Evolutionary conservation across 2,113 vertebrate genomes (phyloP).

Genomic region (Struthidea cinerea): DNA sequence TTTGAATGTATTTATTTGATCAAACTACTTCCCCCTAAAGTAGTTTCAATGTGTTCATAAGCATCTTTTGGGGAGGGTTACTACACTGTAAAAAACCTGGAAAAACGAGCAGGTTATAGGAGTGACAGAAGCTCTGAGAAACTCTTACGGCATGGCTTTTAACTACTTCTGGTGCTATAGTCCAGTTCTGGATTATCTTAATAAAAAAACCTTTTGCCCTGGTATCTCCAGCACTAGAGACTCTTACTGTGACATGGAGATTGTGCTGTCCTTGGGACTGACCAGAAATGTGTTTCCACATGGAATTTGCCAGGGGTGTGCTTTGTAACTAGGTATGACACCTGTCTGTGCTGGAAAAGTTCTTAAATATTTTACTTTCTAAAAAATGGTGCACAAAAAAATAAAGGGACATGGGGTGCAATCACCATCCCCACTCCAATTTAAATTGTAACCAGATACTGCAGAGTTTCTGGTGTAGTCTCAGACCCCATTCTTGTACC

Average conservation of each 20-base stretch:
- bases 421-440: accelerated
- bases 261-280: neutral
- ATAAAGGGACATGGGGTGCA: accelerated
- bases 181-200: neutral
- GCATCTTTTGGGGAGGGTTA: neutral
- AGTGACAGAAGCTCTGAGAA: neutral
- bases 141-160: neutral
- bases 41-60: neutral
- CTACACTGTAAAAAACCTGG: neutral
- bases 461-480: neutral
- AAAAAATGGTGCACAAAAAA: neutral
- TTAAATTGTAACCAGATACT: neutral
- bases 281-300: neutral
- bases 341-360: neutral
- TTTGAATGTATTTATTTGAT: neutral
- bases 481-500: neutral
- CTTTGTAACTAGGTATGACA: neutral
- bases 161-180: neutral
- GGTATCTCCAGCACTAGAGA: neutral
- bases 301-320: neutral
- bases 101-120: neutral
- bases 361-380: neutral
- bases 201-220: neutral
- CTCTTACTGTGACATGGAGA: neutral
- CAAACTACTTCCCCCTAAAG: neutral